Evolutionary conservation across 2,888 invertebrate genomes (phyloP), one percentile per base, ranked within the genome.

Genomic region (Diogma glabrata): DNA sequence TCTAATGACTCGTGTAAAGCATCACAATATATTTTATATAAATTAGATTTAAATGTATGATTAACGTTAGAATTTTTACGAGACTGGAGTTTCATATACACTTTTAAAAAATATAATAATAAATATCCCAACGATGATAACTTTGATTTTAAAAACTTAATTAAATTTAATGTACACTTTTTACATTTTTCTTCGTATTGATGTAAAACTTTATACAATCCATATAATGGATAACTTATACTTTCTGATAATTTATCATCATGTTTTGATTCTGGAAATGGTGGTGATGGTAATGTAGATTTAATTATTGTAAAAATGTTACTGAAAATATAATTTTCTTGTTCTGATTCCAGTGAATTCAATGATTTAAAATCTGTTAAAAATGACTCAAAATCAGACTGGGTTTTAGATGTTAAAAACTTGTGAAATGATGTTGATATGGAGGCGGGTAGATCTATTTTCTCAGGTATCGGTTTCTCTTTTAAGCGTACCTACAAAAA

Each of bases 11-110:
- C 77, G 59, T 88, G 88, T 61, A 83, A 72, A 59, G 79, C 78
- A 66, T 82, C 82, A 72, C 93, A 92, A 67, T 92, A 87, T 64
- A 91, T 88, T 70, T 82, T 87, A 71, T 96, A 96, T 49, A 90
- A 78, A 57, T 82, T 81, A 60, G 87, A 80, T 73, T 90, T 91
- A 58, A 89, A 87, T 60, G 80, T 79, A 57, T 79, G 74, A 59
- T 76, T 70, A 63, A 75, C 73, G 51, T 67, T 68, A 8, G 63
- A 58, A 71, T 75, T 72, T 71, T 78, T 57, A 55, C 74, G 56
- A 60, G 72, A 66, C 73, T 78, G 57, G 63, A 71, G 56, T 73
- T 78, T 59, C 63, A 73, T 73, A 77, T 86, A 75, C 55, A 86
- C 87, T 78, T 90, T 92, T 57, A 92, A 74, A 71, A 90, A 95